Percentiles rank a stretch among this genome's conserved stretches.
Evolutionary conservation across 2,113 vertebrate genomes (phyloP).

Genomic region (Peromyscus polionotus): DNA sequence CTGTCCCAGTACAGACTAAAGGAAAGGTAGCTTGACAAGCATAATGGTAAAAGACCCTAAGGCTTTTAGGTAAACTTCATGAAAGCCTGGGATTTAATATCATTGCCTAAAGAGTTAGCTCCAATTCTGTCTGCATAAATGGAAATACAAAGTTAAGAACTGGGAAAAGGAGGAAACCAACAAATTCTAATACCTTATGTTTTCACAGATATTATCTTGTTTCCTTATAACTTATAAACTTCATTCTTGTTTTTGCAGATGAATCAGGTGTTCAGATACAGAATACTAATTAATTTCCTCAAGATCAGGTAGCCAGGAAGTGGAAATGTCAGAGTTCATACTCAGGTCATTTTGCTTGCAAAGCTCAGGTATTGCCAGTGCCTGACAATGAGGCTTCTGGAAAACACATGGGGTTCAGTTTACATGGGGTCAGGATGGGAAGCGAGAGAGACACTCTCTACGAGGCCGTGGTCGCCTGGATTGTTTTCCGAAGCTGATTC

Average conservation of each 20-base stretch:
- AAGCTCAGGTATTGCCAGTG: neutral
- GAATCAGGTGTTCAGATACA: neutral
- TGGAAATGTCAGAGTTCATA: conserved; percentile 51
- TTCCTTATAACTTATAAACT: neutral
- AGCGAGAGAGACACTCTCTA: fast-evolving
- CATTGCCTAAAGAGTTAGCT: neutral
- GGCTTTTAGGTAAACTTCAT: neutral
- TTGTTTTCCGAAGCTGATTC: neutral
- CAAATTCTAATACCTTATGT: neutral
- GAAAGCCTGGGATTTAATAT: neutral
- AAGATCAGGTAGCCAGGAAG: neutral
- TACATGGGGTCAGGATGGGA: neutral
- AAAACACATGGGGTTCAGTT: neutral
- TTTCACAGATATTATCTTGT: neutral
- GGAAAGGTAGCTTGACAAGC: neutral
- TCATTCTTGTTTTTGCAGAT: neutral
- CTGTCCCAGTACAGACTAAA: neutral
- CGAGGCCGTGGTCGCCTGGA: fast-evolving
- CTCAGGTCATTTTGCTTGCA: conserved; percentile 3
- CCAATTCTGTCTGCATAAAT: neutral
- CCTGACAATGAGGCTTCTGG: neutral
- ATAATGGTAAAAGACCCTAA: neutral
- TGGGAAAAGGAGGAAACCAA: neutral
- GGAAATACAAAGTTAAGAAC: neutral
- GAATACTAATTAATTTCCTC: neutral